These are phyloP conservation scores for Rattus rattus DNA, from an alignment of 2,113 vertebrate species.

Conservation along the genomic window DNA sequence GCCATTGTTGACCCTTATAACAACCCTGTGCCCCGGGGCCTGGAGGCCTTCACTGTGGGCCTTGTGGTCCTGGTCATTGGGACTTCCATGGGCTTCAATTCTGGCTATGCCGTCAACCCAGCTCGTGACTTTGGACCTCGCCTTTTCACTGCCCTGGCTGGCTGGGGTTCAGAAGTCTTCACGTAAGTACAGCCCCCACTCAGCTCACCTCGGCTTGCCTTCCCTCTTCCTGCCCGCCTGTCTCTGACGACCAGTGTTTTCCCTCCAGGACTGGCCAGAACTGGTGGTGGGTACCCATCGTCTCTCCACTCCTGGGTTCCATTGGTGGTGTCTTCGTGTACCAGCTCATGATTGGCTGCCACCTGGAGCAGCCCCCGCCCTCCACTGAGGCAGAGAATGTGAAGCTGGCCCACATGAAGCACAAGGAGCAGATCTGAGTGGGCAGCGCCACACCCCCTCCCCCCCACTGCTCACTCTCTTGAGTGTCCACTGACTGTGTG, in stretches of 20 bases:
- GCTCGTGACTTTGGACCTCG: conserved; percentile 97
- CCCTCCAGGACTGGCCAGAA: conserved; percentile 84
- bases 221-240: not conserved
- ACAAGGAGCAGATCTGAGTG: conserved; percentile 89
- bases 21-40: conserved; percentile 93
- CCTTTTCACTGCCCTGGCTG: conserved; percentile 94
- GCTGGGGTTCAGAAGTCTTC: conserved; percentile 95
- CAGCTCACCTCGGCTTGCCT: not conserved
- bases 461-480: not conserved
- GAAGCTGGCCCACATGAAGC: conserved; percentile 89
- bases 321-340: conserved; percentile 92
- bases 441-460: not conserved
- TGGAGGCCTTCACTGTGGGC: conserved; percentile 98
- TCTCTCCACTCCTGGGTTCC: conserved; percentile 94
- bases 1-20: conserved; percentile 97
- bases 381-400: conserved; percentile 87
- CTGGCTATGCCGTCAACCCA: conserved; percentile 98
- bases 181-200: conserved; percentile 88
- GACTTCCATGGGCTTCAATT: conserved; percentile 98
- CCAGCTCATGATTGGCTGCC: conserved; percentile 96
- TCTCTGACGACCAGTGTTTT: not conserved
- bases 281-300: conserved; percentile 96
- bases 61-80: conserved; percentile 97
- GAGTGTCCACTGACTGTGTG: conserved; percentile 58
- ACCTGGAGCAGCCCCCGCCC: conserved; percentile 89